Base-by-base conservation (phyloP, 2,113 vertebrate species). In the Daubentonia madagascariensis region DNA sequence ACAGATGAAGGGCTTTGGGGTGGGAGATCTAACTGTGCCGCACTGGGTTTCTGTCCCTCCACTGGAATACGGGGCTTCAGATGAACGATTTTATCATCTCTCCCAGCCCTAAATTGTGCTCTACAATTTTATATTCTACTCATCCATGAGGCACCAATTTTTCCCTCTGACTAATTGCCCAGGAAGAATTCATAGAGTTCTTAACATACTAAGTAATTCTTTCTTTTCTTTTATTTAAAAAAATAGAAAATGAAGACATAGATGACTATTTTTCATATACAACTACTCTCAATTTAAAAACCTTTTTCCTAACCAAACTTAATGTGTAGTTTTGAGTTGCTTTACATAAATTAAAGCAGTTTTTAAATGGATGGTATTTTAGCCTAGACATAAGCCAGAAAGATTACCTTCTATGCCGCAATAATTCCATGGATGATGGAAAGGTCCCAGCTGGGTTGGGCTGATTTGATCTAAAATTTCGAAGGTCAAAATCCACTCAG, bases 231-330 rank as follows among this genome's bases (percentile, higher is more conserved):
- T 72, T 40, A 92, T 57, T 85, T 52, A 63, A 79, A 93, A 80
- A 78, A 96, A n/a, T 40, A 61, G 52, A 96, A 96, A 92, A 96
- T 85, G 37, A 84, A 97, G 50, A 72, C 63, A 85, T 40, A 94
- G 57, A 59, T 65, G 50, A 85, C 8, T 78, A 63, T 43, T 72
- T 95, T 85, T 95, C 83, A 84, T 35, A 45, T 32, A 50, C 17
- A 65, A 72, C 37, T 72, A 57, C 23, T 73, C 45, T 67, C 48
- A 76, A 63, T 79, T 81, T 50, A 50, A 91, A 89, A 79, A 43
- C 0, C 8, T n/a, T 81, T 81, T 91, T 83, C 22, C 68, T 57
- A 70, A 43, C 6, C 57, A 65, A 45, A 22, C 23, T 70, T 85
- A 78, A 50, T 52, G 22, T 59, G 30, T 83, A 50, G 14, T 9